Conservation (phyloP, 2,888 invertebrate species). For the Cosmia pyralina region DNA sequence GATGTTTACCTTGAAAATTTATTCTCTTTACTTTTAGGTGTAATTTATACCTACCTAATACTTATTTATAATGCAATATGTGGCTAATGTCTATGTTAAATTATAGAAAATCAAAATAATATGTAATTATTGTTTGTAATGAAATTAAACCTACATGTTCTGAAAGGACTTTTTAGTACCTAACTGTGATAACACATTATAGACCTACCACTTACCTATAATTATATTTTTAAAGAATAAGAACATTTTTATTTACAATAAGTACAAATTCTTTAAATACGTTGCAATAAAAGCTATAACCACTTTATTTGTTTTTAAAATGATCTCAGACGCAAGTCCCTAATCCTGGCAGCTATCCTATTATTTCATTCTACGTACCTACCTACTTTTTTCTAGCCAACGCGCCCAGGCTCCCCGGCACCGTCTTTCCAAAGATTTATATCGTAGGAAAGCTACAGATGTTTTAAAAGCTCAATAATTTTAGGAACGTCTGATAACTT, state of each 20-base stretch:
- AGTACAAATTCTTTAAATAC: constrained; percentile 56
- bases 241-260: constrained; percentile 37
- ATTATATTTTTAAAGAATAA: constrained; percentile 10
- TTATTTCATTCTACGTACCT: neutral
- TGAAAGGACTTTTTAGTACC: constrained; percentile 41
- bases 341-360: neutral
- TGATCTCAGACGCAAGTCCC: neutral
- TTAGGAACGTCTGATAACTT: neutral
- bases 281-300: constrained; percentile 52
- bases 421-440: neutral
- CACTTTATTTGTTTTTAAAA: constrained; percentile 3
- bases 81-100: constrained; percentile 34
- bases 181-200: constrained; percentile 65
- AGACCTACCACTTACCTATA: neutral
- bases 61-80: constrained; percentile 5
- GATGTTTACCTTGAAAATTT: constrained; percentile 19
- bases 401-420: too few species aligned
- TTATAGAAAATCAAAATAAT: constrained; percentile 10
- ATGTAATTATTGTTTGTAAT: constrained; percentile 22
- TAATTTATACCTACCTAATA: constrained; percentile 19
- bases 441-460: neutral
- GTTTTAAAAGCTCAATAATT: neutral
- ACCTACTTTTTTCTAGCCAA: neutral
- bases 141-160: constrained; percentile 35
- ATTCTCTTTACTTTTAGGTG: constrained; percentile 18